Percentiles rank a stretch among this genome's conserved stretches.
phyloP scores from a whole-genome alignment of 2,797 vertebrate genomes.

The Percopsis omiscomaycus region DNA sequence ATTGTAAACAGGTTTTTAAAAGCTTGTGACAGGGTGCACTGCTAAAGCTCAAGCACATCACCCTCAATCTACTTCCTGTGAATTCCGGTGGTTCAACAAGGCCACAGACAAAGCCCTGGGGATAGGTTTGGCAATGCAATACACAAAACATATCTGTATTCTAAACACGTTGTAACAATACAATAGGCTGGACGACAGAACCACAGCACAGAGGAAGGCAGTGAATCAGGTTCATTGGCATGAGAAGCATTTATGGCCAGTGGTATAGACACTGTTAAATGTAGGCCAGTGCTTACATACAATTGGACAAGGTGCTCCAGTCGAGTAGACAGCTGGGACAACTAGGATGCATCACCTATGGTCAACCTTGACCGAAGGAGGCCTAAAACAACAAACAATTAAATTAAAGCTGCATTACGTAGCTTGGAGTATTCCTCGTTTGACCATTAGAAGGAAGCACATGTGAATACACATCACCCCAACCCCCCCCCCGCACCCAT shows the following conservation, averaged over 20 bases:
- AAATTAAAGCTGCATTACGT: no score
- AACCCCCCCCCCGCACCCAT: no score
- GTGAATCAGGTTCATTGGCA: conserved; percentile 56
- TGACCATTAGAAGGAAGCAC: no score
- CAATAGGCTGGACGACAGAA: conserved; percentile 49
- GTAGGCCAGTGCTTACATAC: conserved; percentile 30
- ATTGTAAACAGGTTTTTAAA: conserved; percentile 64
- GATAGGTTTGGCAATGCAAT: conserved; percentile 50
- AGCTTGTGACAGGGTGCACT: conserved; percentile 57
- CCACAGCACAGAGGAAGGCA: conserved; percentile 40
- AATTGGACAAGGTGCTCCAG: conserved; percentile 15
- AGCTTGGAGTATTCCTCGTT: no score
- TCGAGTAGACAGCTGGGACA: no score
- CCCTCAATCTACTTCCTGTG: conserved; percentile 38
- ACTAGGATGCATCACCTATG: no score
- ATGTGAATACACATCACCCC: no score
- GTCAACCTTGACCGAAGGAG: no score
- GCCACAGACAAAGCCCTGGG: conserved; percentile 50
- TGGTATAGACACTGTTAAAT: conserved; percentile 49
- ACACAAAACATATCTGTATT: conserved; percentile 42
- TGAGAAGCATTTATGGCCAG: conserved; percentile 35
- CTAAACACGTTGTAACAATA: conserved; percentile 46
- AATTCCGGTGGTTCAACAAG: conserved; percentile 53
- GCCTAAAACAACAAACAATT: no score
- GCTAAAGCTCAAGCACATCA: conserved; percentile 49